Evolutionary conservation across 1,140 invertebrate genomes (phyloP).

Genomic region (Euwallacea fornicatus): DNA sequence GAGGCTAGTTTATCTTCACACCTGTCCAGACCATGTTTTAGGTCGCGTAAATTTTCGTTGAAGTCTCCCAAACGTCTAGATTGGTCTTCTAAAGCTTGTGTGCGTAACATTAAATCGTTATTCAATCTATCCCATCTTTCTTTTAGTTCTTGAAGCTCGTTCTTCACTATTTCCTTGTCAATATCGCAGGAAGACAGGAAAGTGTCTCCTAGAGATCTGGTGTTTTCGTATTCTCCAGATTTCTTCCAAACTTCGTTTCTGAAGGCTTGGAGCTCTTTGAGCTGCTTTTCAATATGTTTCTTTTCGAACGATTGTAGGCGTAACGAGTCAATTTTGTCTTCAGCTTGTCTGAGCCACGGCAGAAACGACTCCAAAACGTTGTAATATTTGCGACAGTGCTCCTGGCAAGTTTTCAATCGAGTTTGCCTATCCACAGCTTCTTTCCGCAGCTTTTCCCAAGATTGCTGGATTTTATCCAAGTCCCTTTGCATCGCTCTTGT

Average conservation of each 20-base stretch:
- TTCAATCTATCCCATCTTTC: conserved; percentile 89
- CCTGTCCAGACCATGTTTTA: conserved; percentile 78
- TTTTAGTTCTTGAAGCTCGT: conserved; percentile 77
- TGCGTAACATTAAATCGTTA: conserved; percentile 68
- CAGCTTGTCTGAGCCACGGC: conserved; percentile 84
- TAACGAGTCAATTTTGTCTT: conserved; percentile 81
- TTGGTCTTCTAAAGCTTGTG: conserved; percentile 82
- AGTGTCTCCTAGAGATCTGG: conserved; percentile 79
- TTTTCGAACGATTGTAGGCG: conserved; percentile 79
- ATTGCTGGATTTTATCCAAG: conserved; percentile 81
- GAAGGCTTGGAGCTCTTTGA: conserved; percentile 87
- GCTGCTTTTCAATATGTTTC: conserved; percentile 83
- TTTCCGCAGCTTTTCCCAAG: conserved; percentile 88
- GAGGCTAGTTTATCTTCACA: conserved; percentile 86
- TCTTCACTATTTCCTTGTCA: conserved; percentile 86
- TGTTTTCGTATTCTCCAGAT: conserved; percentile 90
- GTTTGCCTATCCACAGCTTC: conserved; percentile 83
- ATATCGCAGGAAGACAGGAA: conserved; percentile 84
- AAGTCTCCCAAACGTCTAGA: conserved; percentile 81
- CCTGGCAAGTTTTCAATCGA: conserved; percentile 80
- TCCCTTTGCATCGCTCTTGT: conserved; percentile 64
- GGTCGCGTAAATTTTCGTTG: conserved; percentile 79
- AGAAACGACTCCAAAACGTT: conserved; percentile 81
- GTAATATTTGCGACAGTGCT: conserved; percentile 90
- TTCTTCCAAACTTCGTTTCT: conserved; percentile 90